Conservation (phyloP, 2,888 invertebrate species). For the Pachydiplax longipennis region DNA sequence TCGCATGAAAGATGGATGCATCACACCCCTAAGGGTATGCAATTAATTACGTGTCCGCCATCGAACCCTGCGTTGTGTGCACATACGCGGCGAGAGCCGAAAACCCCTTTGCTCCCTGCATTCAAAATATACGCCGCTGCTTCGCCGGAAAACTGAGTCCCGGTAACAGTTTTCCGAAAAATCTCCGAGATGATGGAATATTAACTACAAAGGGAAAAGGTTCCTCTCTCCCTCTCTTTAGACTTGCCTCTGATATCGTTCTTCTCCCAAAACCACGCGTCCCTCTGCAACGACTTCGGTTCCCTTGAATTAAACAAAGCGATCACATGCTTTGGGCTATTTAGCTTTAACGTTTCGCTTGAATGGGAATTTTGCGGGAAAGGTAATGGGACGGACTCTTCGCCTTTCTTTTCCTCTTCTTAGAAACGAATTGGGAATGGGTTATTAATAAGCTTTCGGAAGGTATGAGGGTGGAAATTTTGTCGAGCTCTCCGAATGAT, state of each 20-base stretch:
- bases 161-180: background rate
- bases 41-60: conserved; percentile 30
- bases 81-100: background rate
- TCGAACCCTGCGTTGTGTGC: conserved; percentile 30
- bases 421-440: background rate
- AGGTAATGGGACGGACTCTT: background rate
- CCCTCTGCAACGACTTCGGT: background rate
- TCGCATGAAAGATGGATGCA: conserved; percentile 33
- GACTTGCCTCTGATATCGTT: background rate
- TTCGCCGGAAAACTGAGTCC: background rate
- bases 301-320: background rate
- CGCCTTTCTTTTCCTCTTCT: background rate
- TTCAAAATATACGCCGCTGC: background rate
- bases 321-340: background rate
- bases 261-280: background rate
- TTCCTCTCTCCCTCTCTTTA: background rate
- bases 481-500: background rate
- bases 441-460: background rate
- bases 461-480: background rate
- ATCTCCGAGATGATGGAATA: background rate
- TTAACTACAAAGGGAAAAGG: background rate
- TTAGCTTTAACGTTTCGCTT: background rate
- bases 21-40: background rate
- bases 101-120: background rate
- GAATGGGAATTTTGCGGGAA: background rate